phyloP scores from a whole-genome alignment of 2,113 vertebrate species.

The Corydoras maculifer region DNA sequence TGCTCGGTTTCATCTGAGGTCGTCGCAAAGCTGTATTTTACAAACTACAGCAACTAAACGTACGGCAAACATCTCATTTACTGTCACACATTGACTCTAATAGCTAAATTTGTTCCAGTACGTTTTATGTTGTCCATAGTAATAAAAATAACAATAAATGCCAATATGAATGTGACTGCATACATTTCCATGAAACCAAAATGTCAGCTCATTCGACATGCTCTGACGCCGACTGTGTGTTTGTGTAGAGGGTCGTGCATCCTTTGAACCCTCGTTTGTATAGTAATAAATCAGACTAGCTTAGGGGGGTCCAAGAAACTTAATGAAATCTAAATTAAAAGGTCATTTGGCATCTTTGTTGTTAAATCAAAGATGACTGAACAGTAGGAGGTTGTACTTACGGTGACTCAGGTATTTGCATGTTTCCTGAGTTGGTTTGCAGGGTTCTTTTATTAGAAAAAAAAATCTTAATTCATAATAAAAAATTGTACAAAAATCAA shows the following conservation, averaged over 20 bases:
- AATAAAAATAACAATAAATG: neutral
- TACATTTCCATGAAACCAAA: no score
- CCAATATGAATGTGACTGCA: no score
- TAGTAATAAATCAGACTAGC: conserved; percentile 13
- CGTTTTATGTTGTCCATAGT: no score
- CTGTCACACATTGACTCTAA: no score
- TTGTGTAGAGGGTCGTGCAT: neutral
- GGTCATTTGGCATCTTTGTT: conserved; percentile 34
- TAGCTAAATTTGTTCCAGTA: no score
- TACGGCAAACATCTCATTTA: no score
- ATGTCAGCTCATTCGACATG: neutral
- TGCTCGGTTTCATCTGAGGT: neutral
- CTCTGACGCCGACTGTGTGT: neutral
- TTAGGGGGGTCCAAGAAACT: conserved; percentile 13
- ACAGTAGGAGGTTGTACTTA: conserved; percentile 7
- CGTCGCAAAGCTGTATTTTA: no score
- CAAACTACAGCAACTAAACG: no score
- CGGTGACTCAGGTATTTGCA: neutral
- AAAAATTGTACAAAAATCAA: neutral
- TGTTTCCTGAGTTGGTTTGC: neutral
- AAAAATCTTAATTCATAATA: neutral
- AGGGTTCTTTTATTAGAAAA: no score
- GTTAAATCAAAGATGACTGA: conserved; percentile 36
- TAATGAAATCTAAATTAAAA: conserved; percentile 32
- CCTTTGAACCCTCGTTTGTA: conserved; percentile 5